Percentiles rank a stretch among this genome's conserved stretches.
Evolutionary conservation across 2,888 invertebrate genomes (phyloP).

Genomic region (Trileptium ribeirensis): DNA sequence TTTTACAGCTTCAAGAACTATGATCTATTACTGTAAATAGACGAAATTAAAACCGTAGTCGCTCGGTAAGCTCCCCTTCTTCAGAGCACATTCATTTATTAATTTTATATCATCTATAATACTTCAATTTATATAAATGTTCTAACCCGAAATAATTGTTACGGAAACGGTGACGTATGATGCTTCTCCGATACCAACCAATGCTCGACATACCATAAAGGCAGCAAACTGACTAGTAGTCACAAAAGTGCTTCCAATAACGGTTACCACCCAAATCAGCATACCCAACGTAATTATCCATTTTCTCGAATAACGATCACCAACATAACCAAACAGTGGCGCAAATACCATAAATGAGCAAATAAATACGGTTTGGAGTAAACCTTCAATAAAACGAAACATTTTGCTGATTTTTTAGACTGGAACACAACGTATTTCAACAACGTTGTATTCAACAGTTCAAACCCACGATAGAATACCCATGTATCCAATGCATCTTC

Average conservation of each 20-base stretch:
- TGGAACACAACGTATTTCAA: too few relatives aligned
- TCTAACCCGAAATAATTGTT: slow-evolving; percentile 62
- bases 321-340: slow-evolving; percentile 89
- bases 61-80: too few relatives aligned
- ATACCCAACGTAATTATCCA: slow-evolving; percentile 83
- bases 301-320: slow-evolving; percentile 82
- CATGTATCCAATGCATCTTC: too few relatives aligned
- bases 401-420: too few relatives aligned
- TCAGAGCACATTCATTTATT: too few relatives aligned
- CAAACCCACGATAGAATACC: too few relatives aligned
- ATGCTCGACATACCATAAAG: slow-evolving; percentile 76
- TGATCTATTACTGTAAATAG: too few relatives aligned
- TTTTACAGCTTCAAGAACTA: too few relatives aligned
- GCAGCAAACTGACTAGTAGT: slow-evolving; percentile 61
- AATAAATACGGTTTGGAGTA: slow-evolving; percentile 81
- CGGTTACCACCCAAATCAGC: slow-evolving; percentile 81
- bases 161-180: slow-evolving; percentile 98
- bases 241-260: slow-evolving; percentile 78
- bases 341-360: slow-evolving; percentile 92
- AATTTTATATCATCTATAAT: too few relatives aligned
- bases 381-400: neutral
- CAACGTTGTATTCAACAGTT: too few relatives aligned
- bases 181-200: slow-evolving; percentile 96
- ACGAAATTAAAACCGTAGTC: too few relatives aligned
- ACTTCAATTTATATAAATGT: too few relatives aligned